Base-by-base conservation (phyloP, 2,797 vertebrate genomes). In the Chelon auratus region DNA sequence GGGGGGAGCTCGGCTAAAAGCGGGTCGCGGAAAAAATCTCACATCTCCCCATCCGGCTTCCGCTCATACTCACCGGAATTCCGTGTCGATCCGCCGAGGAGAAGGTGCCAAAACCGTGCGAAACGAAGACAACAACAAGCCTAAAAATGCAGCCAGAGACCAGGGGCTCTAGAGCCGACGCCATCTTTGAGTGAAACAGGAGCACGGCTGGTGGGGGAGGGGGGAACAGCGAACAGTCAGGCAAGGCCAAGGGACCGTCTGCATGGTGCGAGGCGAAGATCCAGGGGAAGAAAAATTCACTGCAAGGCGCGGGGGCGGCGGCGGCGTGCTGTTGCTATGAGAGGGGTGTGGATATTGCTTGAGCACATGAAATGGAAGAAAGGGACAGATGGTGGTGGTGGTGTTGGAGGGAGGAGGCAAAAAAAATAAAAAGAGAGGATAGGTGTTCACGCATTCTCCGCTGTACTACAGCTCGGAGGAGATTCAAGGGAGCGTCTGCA, bases 111-210 rank as follows among this genome's bases (percentile, higher is more conserved):
- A 84, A 93, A 84, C 79, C 88, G 83, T 75, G 86, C 78, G 90
- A 85, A 94, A 90, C 87, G 86, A 89, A 93, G 91, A 94, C 95
- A 94, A 94, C 93, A 93, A 95, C 94, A 94, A 95, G 93, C 88
- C 93, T 91, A 84, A 92, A 91, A 95, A 92, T 91, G 93, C 92
- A 95, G 93, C 91, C 94, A 91, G 91, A 93, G 93, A 95, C 86
- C 90, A 90, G 93, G 73, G 92, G 90, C 93, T 94, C 92, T 87
- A 81, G 85, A 94, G 94, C 94, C 90, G 93, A 89, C 95, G 95
- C 95, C 95, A 95, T 95, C 94, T 95, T 95, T 94, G 93, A 95
- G 94, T 94, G 93, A 94, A 95, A 95, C 94, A 91, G 93, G 93
- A 95, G 94, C 94, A 86, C 82, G 84, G 92, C 83, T 87, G 83